Evolutionary conservation across 2,113 vertebrate species (phyloP).

Genomic region (Sphyrna mokarran): DNA sequence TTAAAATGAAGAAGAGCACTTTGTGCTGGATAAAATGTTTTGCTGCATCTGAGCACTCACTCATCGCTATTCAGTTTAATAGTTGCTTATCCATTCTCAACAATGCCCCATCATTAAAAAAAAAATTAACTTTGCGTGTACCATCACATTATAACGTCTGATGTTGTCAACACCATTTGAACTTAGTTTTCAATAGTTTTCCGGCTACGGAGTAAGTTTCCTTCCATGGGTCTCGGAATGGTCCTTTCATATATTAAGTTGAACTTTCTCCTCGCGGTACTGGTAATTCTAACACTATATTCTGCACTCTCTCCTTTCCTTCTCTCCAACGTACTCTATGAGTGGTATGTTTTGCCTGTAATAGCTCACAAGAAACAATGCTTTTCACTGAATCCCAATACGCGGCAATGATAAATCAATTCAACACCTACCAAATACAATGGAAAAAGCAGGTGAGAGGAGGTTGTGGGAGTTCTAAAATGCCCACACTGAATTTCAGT

Average conservation of each 20-base stretch:
- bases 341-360: too few species aligned
- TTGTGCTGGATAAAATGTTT: background rate
- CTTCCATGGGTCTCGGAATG: background rate
- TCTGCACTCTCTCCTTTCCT: too few species aligned
- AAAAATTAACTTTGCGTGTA: background rate
- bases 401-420: too few species aligned
- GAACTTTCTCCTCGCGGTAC: too few species aligned
- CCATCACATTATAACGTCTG: background rate
- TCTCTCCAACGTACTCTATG: too few species aligned
- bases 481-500: background rate
- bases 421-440: background rate
- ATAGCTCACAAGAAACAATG: too few species aligned
- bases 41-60: background rate
- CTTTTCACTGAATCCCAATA: too few species aligned
- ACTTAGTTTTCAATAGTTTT: background rate
- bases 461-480: too few species aligned
- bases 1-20: background rate
- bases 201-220: background rate
- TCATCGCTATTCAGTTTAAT: background rate
- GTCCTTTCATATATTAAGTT: too few species aligned
- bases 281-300: too few species aligned
- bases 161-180: background rate
- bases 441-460: background rate
- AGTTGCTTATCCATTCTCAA: background rate
- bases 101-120: background rate